Evolutionary conservation across 35 echinoderm and acorn worm species (phyloP), one percentile per base, ranked within the genome.

Genomic region (Heliocidaris erythrogramma): DNA sequence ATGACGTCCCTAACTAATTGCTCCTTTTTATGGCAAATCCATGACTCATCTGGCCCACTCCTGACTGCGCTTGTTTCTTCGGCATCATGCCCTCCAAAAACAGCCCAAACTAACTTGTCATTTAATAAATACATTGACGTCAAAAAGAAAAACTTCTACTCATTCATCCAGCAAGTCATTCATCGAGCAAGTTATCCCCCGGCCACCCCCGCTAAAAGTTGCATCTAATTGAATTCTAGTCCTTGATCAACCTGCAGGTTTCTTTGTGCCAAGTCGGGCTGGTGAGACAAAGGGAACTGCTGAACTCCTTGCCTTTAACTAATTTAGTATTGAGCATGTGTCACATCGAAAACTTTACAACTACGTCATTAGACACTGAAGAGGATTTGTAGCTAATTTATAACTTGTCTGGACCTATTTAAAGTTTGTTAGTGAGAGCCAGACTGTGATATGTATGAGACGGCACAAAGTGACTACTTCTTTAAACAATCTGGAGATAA

Each of bases 1-100:
- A 48, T 89, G 87, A 89, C 87, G 87, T 89, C 87, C 87, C 87
- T 89, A 47, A 48, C 87, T 89, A 89, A 89, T 89, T 89, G 87
- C 87, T 13, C 47, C 87, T 89, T 48, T 89, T 89, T 89, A 47
- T 47, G 65, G 87, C 31, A 89, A 48, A 48, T 89, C 2, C 8
- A 13, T 89, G 87, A 89, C 31, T 89, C 87, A 89, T 89, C 87
- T 78, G 18, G 65, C 65, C 65, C 65, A 78, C 87, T 47, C 30
- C 31, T 47, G 87, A 18, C 87, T 48, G 87, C 5, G 87, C 32
- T 89, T 16, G 12, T 48, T 48, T 16, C 30, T 9, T 30, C 47
- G 29, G 21, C 13, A 9, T 8, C 27, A 3, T 89, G 87, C 87
- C 47, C 31, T 47, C 65, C 30, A 42, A 48, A 89, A 31, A 32